Evolutionary conservation across 64 coral and sea anemone species (phyloP), one percentile per base, ranked within the genome.

Genomic region (Anthopleura sola): DNA sequence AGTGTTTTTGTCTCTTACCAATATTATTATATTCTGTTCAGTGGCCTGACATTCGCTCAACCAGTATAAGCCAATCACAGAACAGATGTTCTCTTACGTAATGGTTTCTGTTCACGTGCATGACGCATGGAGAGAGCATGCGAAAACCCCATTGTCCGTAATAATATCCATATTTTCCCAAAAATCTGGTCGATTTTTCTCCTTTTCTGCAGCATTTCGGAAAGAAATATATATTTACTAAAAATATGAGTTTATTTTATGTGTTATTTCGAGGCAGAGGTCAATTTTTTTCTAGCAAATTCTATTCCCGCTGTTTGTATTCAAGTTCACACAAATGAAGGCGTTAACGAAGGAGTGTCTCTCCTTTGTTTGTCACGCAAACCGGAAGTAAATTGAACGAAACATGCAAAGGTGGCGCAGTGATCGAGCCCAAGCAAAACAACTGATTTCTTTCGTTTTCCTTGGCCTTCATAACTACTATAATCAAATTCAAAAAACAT

Each of bases 291-390:
- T 48, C 36, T 17, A 37, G 37, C n/a, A 15, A 13, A 34, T n/a
- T 46, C 39, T 33, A 40, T 47, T 10, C 40, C 40, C 40, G 40
- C 7, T 23, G 11, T 28, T 13, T 37, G 39, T 4, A 78, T 78
- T 38, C 36, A 0, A 26, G 5, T 31, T 23, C 23, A 3, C n/a
- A 26, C 2, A 71, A 1, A 66, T 36, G 76, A 13, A 48, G 76
- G 76, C 76, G 76, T 79, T 79, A 10, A 21, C 38, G 76, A 79
- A 26, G 76, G 76, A 79, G 76, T 79, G 76, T 79, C 36, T 79
- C 2, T n/a, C 15, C 26, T 71, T 48, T 79, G 44, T 38, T 44
- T 79, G 76, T 79, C 76, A 79, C 76, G 76, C 76, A 79, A 79
- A 71, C 29, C 66, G 66, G 28, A 32, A 71, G 50, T 53, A 53